A percentile compares a stretch with the other conserved stretches of the same genome.
Conservation (phyloP, 23 tunicate species). For the Pegea sp. region DNA sequence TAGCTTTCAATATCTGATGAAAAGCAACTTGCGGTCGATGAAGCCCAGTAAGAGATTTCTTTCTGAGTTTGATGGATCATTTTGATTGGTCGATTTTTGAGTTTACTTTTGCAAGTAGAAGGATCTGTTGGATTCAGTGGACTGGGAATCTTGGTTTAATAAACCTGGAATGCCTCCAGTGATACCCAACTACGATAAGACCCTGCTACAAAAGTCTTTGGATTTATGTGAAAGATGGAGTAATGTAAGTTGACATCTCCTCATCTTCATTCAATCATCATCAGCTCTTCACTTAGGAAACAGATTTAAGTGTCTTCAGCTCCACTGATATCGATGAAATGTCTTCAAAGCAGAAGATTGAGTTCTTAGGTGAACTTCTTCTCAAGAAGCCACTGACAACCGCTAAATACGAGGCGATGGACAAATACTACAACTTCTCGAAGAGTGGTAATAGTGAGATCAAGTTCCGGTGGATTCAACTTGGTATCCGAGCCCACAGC, state of each 20-base stretch:
- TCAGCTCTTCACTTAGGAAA: background rate
- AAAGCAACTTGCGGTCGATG: too few species aligned
- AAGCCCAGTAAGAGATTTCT: too few species aligned
- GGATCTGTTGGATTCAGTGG: conserved; percentile 42
- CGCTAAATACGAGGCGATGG: conserved; percentile 13
- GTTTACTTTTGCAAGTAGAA: conserved; percentile 4
- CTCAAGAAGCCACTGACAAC: background rate
- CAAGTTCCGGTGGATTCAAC: conserved; percentile 69
- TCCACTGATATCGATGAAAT: too few species aligned
- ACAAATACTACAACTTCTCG: conserved; percentile 36
- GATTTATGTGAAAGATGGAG: conserved; percentile 49
- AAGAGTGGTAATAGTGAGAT: conserved; percentile 47
- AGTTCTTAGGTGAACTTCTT: conserved; percentile 42
- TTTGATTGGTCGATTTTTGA: too few species aligned
- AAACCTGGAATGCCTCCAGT: conserved; percentile 87
- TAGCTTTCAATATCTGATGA: too few species aligned
- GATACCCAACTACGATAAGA: conserved; percentile 52
- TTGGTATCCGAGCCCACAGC: conserved; percentile 48
- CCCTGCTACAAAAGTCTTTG: conserved; percentile 29
- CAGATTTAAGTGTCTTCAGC: too few species aligned
- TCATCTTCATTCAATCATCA: background rate
- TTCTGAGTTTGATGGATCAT: conserved; percentile 10
- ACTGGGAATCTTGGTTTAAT: conserved; percentile 89
- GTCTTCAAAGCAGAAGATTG: conserved; percentile 69
- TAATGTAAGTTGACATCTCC: conserved; percentile 13